Percentiles rank a stretch among this genome's conserved stretches.
These are phyloP conservation scores for Nothoprocta pentlandii DNA, from an alignment of 2,113 vertebrate species.

Conservation along the genomic window DNA sequence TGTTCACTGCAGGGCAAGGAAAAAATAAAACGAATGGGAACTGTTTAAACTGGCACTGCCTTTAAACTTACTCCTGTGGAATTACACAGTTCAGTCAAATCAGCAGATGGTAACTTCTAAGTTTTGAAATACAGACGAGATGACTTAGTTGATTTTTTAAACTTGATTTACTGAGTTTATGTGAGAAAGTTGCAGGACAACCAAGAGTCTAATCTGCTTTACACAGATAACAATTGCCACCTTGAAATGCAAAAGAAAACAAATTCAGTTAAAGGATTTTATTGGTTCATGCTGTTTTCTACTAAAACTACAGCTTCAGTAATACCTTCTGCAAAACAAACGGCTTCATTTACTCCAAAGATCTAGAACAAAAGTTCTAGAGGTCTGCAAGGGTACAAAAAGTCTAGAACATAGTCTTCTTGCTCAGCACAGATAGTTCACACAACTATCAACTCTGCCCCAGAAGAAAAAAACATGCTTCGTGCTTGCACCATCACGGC, in stretches of 20 bases:
- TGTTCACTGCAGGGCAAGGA: background rate
- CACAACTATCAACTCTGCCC: too few relatives aligned
- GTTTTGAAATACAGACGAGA: background rate
- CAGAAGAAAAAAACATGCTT: background rate
- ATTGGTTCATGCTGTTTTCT: background rate
- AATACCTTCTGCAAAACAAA: background rate
- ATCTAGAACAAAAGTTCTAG: background rate
- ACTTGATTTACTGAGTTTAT: background rate
- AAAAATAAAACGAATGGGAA: background rate
- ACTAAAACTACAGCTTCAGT: background rate
- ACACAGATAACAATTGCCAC: background rate
- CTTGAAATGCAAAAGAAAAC: background rate
- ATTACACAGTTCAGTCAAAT: background rate
- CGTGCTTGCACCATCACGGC: accelerated
- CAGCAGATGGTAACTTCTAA: background rate
- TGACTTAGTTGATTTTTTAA: background rate
- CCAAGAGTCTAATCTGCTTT: background rate
- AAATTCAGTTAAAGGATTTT: background rate
- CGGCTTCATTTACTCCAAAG: background rate
- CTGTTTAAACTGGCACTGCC: background rate
- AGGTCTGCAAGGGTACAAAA: too few relatives aligned
- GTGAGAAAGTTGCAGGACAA: background rate
- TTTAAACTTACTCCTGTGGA: background rate
- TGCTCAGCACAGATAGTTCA: accelerated
- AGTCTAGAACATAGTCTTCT: background rate